Base-by-base conservation (phyloP, 2,113 vertebrate species). In the Opisthocomus hoazin region DNA sequence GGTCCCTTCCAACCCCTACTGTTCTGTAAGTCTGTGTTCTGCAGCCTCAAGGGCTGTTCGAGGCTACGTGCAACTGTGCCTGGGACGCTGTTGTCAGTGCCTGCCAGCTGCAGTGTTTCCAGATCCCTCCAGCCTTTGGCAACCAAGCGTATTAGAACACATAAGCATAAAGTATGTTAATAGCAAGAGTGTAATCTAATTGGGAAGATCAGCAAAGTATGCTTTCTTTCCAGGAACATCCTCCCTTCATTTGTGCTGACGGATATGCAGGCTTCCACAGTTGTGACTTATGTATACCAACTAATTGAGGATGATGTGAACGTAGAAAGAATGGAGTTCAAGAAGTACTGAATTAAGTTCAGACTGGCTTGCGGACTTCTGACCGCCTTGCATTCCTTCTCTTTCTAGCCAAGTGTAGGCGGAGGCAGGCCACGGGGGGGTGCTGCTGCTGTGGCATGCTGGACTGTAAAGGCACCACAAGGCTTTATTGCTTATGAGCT, bases 291-390 rank as follows among this genome's bases (percentile, higher is more conserved):
- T 0, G 98, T 99, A 26, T 99, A 99, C 90, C 98, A 99, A 94
- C 98, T 99, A 92, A 98, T 98, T 79, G 98, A 98, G 16, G 99
- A 99, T 56, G 99, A 99, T 19, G 98, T 99, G 78, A 99, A 99
- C 98, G 99, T 99, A 96, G 99, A 99, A 97, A 98, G 99, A 96
- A 99, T 99, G 30, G 99, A 99, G 96, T 99, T 99, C 97, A 99
- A 99, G 98, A 99, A 99, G 78, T 98, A 98, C 43, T 99, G 98
- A 98, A 95, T 50, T 27, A 1, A 32, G 61, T 15, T n/a, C 60
- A 18, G 54, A 53, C 8, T 45, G 24, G 45, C 69, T 64, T 29
- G 75, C 36, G 84, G 93, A 51, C 45, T 96, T 97, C 97, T 95
- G 27, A 5, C 58, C 3, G 30, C 29, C 30, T 53, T 80, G 54